Base-by-base conservation (phyloP, 1,140 invertebrate genomes). In the Drosophila kanapiae region DNA sequence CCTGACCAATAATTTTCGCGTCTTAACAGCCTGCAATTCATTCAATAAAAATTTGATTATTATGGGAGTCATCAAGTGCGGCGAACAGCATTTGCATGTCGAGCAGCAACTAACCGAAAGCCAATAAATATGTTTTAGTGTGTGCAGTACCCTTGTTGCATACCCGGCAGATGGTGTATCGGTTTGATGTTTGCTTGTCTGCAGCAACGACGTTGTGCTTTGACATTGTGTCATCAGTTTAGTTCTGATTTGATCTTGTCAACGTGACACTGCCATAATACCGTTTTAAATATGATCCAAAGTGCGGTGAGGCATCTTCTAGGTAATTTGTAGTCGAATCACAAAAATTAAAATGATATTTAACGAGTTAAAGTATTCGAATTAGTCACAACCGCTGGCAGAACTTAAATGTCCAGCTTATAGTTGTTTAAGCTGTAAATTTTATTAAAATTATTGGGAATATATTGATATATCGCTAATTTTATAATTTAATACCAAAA, bases 21-120 rank as follows among this genome's bases (percentile, higher is more conserved):
- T 71, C 40, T 74, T 74, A 83, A 83, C 83, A 83, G 62, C 77
- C 56, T n/a, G 77, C 83, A 88, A 88, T 90, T 90, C 86, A 90
- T 83, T 88, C 83, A 87, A 87, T 88, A 88, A 87, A 87, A 75
- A 54, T 83, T 84, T 88, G 72, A 88, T 88, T 87, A 84, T 87
- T 83, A 88, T 84, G 80, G 80, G 77, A 61, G 80, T 80, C 83
- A 72, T 88, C 71, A 80, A 87, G 65, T 74, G 72, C 72, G 29
- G 29, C 69, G 43, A 47, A 42, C 38, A 51, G n/a, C 49, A 63
- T 81, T 80, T 78, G 53, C 74, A 85, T 67, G 48, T 49, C 56
- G 53, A 61, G 31, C 40, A 59, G 33, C 48, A 83, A 48, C 56
- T 60, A 57, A 58, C 53, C 67, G 69, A 69, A 51, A 51, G 64